Base-by-base conservation (phyloP, 2,797 vertebrate genomes). In the Chromis chromis region DNA sequence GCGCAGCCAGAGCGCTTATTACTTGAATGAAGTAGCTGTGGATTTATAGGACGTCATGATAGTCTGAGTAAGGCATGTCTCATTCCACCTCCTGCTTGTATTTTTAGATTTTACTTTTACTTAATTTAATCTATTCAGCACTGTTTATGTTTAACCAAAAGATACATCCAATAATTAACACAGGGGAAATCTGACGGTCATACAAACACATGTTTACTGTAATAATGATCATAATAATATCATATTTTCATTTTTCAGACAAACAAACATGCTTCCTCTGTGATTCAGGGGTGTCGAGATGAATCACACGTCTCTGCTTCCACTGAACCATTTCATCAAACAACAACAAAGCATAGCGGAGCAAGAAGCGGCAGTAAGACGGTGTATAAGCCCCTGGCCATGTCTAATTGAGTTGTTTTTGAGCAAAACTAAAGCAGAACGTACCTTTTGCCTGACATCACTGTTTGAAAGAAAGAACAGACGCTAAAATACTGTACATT, bases 281-380 rank as follows among this genome's bases (percentile, higher is more conserved):
- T 85, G 88, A 90, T 88, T 85, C 76, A 73, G 78, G 58, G 61
- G 67, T 55, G 71, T 77, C 54, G 24, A 67, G 67, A 90, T 86
- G 84, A 92, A 87, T 88, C 86, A 84, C 55, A 69, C 44, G 13
- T 82, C 81, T 86, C 68, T 40, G 77, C 83, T 76, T 81, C 81
- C 82, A 81, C 71, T 75, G 81, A 86, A 87, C 42, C 76, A 53
- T 86, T 74, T 90, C 80, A 88, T 93, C 86, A 92, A 87, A 92
- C 66, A 65, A 73, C 82, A 84, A 77, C 83, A 88, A 82, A 89
- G 85, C 78, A 48, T 6, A 69, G 75, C 66, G 4, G 71, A 70
- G 87, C 64, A 70, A 58, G 55, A 84, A 84, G 83, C 81, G 33
- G 79, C 79, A 72, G 79, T 71, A 57, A 87, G 78, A 80, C 58